Conservation (phyloP, 1,140 invertebrate species). For the Tribolium castaneum region DNA sequence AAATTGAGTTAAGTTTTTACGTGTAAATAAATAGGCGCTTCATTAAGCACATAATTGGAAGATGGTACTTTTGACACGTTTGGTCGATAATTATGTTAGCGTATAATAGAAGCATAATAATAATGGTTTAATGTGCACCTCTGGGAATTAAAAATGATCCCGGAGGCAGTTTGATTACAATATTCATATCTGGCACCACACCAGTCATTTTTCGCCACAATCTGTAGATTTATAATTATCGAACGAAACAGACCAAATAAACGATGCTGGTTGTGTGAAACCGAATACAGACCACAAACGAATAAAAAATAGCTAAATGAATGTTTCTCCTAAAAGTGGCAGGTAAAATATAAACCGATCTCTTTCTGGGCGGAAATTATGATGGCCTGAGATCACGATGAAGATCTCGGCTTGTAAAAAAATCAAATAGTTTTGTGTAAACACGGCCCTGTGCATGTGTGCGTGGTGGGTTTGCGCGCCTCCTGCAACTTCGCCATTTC, state of each 20-base stretch:
- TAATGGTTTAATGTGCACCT: neutral
- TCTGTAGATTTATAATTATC: neutral
- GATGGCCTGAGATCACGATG: slow-evolving; percentile 7
- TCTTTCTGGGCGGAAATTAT: neutral
- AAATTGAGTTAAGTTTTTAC: neutral
- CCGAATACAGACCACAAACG: neutral
- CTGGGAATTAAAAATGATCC: neutral
- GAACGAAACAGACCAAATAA: neutral
- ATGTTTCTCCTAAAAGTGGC: neutral
- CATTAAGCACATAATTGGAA: neutral
- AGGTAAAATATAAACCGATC: slow-evolving; percentile 10
- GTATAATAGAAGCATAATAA: neutral
- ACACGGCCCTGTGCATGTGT: neutral
- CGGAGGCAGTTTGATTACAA: neutral
- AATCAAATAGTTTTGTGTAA: no score
- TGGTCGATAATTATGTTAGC: neutral
- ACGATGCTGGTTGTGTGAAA: neutral
- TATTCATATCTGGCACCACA: no score
- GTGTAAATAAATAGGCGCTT: neutral
- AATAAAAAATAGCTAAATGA: slow-evolving; percentile 5
- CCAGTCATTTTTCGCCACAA: no score
- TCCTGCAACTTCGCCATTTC: slow-evolving; percentile 59
- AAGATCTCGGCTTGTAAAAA: no score
- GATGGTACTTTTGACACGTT: neutral
- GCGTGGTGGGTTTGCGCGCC: slow-evolving; percentile 46